A percentile compares a stretch with the other conserved stretches of the same genome.
phyloP scores from a whole-genome alignment of 2,113 vertebrate genomes.

The Siniperca chuatsi region DNA sequence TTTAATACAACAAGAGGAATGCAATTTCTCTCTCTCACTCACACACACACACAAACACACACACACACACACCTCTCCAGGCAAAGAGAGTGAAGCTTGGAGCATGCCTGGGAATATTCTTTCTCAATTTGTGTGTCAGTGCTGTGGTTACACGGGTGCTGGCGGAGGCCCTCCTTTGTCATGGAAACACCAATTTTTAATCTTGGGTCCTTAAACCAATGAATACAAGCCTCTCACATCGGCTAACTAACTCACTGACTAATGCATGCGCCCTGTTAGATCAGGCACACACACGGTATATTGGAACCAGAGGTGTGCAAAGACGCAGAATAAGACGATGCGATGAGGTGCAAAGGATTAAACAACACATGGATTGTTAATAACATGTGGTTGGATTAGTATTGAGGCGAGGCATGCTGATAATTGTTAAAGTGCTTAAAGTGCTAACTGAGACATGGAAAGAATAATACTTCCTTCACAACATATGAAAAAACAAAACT shows the following conservation, averaged over 20 bases:
- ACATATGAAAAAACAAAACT: neutral
- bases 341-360: constrained; percentile 29
- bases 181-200: constrained; percentile 83
- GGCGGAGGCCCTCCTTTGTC: constrained; percentile 78
- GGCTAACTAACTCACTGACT: constrained; percentile 61
- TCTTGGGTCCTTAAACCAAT: constrained; percentile 66
- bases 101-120: constrained; percentile 81
- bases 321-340: constrained; percentile 26
- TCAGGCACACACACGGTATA: neutral
- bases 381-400: constrained; percentile 10
- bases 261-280: constrained; percentile 42
- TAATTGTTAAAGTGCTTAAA: constrained; percentile 21
- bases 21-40: neutral
- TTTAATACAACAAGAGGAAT: constrained; percentile 34
- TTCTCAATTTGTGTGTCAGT: constrained; percentile 76
- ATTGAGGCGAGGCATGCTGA: constrained; percentile 12
- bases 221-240: constrained; percentile 60
- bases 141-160: constrained; percentile 61
- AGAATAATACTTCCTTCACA: constrained; percentile 1
- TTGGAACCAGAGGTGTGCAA: constrained; percentile 28
- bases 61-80: constrained; percentile 48
- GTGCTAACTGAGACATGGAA: constrained; percentile 28
- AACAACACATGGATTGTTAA: constrained; percentile 39
- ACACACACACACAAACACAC: constrained; percentile 31
- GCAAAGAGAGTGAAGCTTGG: constrained; percentile 61